Evolutionary conservation across 2,888 invertebrate genomes (phyloP).

Genomic region (Chironomus riparius): DNA sequence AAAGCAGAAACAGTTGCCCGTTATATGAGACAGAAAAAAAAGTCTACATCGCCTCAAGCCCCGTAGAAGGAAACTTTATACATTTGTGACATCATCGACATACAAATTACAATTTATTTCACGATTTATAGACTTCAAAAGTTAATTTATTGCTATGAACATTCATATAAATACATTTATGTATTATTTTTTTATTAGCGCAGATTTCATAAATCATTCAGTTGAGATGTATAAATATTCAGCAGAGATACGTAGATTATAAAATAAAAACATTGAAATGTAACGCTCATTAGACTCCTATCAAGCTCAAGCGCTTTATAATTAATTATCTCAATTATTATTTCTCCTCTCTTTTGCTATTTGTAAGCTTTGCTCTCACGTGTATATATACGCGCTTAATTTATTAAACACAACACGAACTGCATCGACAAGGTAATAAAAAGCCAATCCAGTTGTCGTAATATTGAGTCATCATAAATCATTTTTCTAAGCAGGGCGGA

Average conservation of each 20-base stretch:
- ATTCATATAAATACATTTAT: background rate
- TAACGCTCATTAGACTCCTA: slow-evolving; percentile 18
- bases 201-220: background rate
- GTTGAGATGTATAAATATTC: background rate
- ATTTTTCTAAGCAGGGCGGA: background rate
- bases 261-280: background rate
- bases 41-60: background rate
- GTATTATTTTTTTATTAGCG: background rate
- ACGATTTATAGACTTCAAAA: background rate
- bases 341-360: background rate
- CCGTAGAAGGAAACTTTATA: background rate
- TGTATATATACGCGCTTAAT: background rate
- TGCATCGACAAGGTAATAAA: slow-evolving; percentile 22
- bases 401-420: background rate
- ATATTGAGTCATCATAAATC: slow-evolving; percentile 13
- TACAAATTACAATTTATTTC: background rate
- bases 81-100: background rate
- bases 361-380: background rate
- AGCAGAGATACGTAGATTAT: background rate
- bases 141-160: background rate
- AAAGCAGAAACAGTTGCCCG: background rate
- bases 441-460: slow-evolving; percentile 13
- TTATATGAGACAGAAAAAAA: background rate
- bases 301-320: slow-evolving; percentile 4
- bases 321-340: slow-evolving; percentile 16